Base-by-base conservation (phyloP, 2,888 invertebrate species). In the Idaea dimidiata region DNA sequence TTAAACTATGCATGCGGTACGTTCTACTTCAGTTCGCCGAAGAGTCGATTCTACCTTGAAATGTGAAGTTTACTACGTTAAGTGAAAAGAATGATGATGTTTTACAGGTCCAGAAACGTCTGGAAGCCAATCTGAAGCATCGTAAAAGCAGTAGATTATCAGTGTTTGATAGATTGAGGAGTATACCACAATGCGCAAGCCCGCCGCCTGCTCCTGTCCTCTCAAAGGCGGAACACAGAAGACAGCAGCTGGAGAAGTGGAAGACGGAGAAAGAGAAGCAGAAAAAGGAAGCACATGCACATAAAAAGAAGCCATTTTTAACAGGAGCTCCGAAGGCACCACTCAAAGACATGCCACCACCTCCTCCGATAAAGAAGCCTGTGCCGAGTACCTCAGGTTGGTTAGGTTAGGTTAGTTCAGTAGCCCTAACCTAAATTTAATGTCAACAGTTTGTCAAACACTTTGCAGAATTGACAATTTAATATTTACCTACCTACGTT, bases 251-350 rank as follows among this genome's bases (percentile, higher is more conserved):
- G 1, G 83, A 87, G 62, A 89, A 87, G 79, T 92, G 91, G 91
- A 91, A 90, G 67, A 79, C 81, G 59, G 89, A 90, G 33, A 92
- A 87, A 62, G 85, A 85, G n/a, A 86, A 84, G 62, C 80, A 82
- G 61, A 90, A 87, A 65, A 85, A 82, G 32, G 82, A 84, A 60
- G 78, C 72, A 0, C 82, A 83, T 0, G 63, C 76, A 1, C 74
- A 81, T 3, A 91, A 89, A 63, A 88, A 86, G 71, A 91, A 89
- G 66, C 91, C 92, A 0, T 92, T 92, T 73, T 16, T 90, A 1
- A 69, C 80, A 0, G 89, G 90, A 16, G 79, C 87, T 0, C 67
- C 83, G 0, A 85, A 81, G 63, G 74, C 71, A n/a, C 70, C 87
- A 1, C 58, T 82, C 0, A 84, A 78, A 17, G 88, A 80, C 74